These are phyloP conservation scores for Drosophila simulans DNA, from an alignment of 1,140 invertebrate genomes.

Conservation along the genomic window DNA sequence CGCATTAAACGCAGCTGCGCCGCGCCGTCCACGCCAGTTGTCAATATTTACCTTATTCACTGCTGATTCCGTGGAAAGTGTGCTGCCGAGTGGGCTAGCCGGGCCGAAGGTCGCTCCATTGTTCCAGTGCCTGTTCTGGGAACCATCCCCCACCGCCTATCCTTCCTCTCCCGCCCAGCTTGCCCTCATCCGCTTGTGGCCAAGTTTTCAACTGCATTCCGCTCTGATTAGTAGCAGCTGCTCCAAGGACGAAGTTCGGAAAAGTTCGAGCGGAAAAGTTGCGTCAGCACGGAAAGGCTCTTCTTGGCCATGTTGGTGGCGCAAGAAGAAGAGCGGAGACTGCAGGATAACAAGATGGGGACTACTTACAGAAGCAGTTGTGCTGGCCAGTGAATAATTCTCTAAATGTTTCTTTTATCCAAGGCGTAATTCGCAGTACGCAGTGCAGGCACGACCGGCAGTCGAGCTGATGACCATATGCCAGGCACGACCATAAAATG, in stretches of 20 bases:
- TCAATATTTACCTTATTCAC: slow-evolving; percentile 58
- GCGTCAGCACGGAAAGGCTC: slow-evolving; percentile 11
- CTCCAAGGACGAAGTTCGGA: slow-evolving; percentile 29
- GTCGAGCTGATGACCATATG: slow-evolving; percentile 22
- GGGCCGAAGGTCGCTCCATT: slow-evolving; percentile 24
- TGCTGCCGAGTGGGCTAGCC: slow-evolving; percentile 13
- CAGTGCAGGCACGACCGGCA: slow-evolving; percentile 7
- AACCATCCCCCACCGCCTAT: too few species aligned
- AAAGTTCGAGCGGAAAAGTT: slow-evolving; percentile 24
- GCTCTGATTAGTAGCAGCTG: slow-evolving; percentile 43
- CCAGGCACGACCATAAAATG: slow-evolving; percentile 5
- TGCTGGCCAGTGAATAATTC: too few species aligned
- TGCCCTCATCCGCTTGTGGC: background rate
- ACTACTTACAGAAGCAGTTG: too few species aligned
- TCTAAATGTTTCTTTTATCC: too few species aligned
- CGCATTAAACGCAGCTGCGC: slow-evolving; percentile 17
- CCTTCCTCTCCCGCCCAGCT: background rate
- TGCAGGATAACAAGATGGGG: too few species aligned
- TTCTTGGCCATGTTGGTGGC: background rate
- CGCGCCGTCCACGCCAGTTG: slow-evolving; percentile 31
- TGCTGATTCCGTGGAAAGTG: slow-evolving; percentile 31
- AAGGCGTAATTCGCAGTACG: slow-evolving; percentile 1
- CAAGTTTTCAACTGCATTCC: slow-evolving; percentile 24
- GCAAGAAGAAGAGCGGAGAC: background rate
- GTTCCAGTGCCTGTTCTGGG: slow-evolving; percentile 1